Base-by-base conservation (phyloP, 2,888 invertebrate species). In the Chrysolina oricalcia region DNA sequence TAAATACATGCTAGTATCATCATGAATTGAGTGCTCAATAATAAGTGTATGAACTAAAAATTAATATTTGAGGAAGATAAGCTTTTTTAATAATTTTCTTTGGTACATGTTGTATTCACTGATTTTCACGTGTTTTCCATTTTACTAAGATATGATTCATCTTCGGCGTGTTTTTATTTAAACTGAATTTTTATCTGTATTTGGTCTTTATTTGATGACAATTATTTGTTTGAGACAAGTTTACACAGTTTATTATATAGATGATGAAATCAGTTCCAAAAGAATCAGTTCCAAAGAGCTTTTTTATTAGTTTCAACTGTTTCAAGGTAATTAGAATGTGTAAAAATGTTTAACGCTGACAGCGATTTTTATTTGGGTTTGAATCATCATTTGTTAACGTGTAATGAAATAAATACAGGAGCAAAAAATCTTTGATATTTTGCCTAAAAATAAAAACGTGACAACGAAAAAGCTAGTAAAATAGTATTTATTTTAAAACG, bases 41-140 rank as follows among this genome's bases (percentile, higher is more conserved):
- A 13, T 11, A 13, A 13, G 9, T 53, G 53, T 21, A n/a, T 19
- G 11, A 53, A 53, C 21, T 53, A 53, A 53, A 19, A 53, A 53
- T 10, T 53, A 53, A 53, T 53, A 53, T 53, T 53, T 53, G 19
- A 9, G 19, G 19, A 53, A 53, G 53, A 53, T 53, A 17, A 19
- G 53, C 17, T 48, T 27, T 2, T 27, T 27, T 9, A 15, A 2
- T 15, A 48, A 48, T 15, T 15, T 48, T 15, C 17, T 8, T 48
- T n/a, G 8, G 17, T 46, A 46, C 46, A 46, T 46, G 17, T 48
- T 48, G 2, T 15, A 53, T 10, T 19, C 8, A 9, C 2, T 9
- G 9, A 13, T 43, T 2, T 43, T 4, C 9, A 2, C 13, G 6
- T 43, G 2, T 43, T 43, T 4, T 8, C 13, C 6, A 13, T 8